These are phyloP conservation scores for Nephila pilipes DNA, from an alignment of 1,140 invertebrate species.

Conservation along the genomic window DNA sequence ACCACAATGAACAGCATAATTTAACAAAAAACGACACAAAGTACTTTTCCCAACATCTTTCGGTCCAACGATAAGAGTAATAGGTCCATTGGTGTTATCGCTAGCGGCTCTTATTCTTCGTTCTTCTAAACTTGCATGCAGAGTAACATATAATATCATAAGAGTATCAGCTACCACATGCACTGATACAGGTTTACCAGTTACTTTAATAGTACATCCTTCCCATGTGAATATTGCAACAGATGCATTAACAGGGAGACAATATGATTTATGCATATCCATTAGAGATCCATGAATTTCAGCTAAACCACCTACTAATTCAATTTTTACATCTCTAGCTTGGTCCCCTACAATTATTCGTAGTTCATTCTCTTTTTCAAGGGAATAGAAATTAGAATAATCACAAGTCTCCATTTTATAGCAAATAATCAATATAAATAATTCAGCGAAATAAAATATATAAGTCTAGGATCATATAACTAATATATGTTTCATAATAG, in stretches of 20 bases:
- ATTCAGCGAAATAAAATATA: too few relatives aligned
- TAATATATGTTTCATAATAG: too few relatives aligned
- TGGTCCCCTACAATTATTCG: constrained; percentile 95
- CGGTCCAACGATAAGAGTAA: constrained; percentile 88
- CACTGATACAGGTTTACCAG: constrained; percentile 91
- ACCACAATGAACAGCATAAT: constrained; percentile 94
- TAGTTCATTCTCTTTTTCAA: constrained; percentile 94
- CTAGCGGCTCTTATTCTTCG: constrained; percentile 89
- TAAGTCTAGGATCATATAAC: too few relatives aligned
- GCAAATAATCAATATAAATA: not conserved
- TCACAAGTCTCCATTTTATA: not conserved
- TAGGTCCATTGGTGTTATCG: constrained; percentile 82
- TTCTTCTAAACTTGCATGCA: constrained; percentile 95
- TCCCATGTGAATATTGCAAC: constrained; percentile 97
- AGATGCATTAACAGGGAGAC: constrained; percentile 86
- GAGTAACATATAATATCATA: constrained; percentile 96
- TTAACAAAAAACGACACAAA: constrained; percentile 92
- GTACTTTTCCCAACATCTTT: constrained; percentile 98
- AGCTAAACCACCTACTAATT: constrained; percentile 93
- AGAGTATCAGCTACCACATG: constrained; percentile 95
- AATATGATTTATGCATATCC: constrained; percentile 94
- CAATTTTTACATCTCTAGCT: constrained; percentile 78
- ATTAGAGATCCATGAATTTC: constrained; percentile 98
- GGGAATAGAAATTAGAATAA: constrained; percentile 81
- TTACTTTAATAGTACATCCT: constrained; percentile 91